Base-by-base conservation (phyloP, 2,113 vertebrate species). In the Dendropsophus ebraccatus region DNA sequence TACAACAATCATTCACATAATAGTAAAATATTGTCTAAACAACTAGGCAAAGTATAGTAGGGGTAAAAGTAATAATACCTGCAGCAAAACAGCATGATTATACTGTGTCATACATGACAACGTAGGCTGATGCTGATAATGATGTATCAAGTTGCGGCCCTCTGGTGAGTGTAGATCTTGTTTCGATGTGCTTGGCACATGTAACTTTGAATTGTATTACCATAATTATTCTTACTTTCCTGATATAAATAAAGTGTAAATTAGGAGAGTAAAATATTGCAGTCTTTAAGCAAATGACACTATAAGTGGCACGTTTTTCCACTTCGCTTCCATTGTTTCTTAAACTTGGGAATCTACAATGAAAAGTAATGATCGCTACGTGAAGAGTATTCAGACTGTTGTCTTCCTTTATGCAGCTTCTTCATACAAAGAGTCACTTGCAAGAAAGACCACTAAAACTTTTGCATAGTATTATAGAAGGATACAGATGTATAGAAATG, bases 121-220 rank as follows among this genome's bases (percentile, higher is more conserved):
- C 28, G 32, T 16, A 32, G 62, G 12, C 67, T 35, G 30, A 35
- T 17, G 10, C 67, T 70, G 37, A 70, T 21, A 70, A 21, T 70
- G 67, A 35, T 35, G 67, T 21, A 37, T 69, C 7, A 73, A 37
- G 37, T 75, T 16, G 9, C 17, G 32, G 45, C 41, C 41, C 41
- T 74, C 16, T 49, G 49, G 72, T n/a, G 28, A 49, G n/a, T 49
- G 11, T 28, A 49, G 25, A 30, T 14, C n/a, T 50, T 6, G 25
- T 92, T 92, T 85, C 86, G 87, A 87, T 91, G 82, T 81, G 89
- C 90, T 90, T 92, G 93, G 89, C 87, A 88, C 91, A 93, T 94
- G 91, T 94, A 94, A 93, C 90, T 94, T 90, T 91, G 88, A 92
- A 94, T n/a, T 93, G 93, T 93, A 94, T 92, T 92, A 90, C 89